Percentiles rank a stretch among this genome's conserved stretches.
These are phyloP conservation scores for Holotrichia oblita DNA, from an alignment of 1,140 invertebrate species.

Conservation along the genomic window DNA sequence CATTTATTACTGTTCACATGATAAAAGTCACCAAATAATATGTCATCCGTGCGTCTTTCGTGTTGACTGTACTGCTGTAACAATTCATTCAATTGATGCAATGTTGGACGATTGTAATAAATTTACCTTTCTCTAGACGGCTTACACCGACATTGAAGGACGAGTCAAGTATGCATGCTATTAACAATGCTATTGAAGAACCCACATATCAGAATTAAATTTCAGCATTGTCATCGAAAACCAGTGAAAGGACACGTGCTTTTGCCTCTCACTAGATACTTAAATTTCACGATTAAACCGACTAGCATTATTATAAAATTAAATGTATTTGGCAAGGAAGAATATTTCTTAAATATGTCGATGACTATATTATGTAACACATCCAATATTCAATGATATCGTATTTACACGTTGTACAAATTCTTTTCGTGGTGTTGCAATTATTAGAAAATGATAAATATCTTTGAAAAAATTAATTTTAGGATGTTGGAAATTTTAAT, in stretches of 20 bases:
- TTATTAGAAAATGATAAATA: no score
- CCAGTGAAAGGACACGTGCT: neutral
- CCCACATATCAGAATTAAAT: neutral
- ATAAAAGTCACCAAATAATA: no score
- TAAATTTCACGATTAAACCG: neutral
- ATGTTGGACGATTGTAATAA: neutral
- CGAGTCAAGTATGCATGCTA: neutral
- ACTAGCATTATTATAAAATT: neutral
- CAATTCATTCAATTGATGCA: neutral
- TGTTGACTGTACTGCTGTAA: neutral
- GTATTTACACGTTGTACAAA: no score
- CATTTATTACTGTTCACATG: no score
- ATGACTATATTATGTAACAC: no score
- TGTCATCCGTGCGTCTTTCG: no score
- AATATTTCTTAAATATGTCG: neutral
- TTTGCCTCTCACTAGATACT: neutral
- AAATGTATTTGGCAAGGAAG: neutral
- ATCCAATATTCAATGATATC: no score
- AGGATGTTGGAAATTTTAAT: no score
- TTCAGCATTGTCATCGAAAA: slow-evolving; percentile 16
- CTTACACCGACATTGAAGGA: neutral
- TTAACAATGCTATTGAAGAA: neutral
- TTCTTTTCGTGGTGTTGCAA: no score
- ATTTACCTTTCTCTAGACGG: slow-evolving; percentile 4
- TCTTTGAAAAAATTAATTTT: no score